Evolutionary conservation across 2,888 invertebrate species (phyloP).

Genomic region (Drosophila paranaensis): DNA sequence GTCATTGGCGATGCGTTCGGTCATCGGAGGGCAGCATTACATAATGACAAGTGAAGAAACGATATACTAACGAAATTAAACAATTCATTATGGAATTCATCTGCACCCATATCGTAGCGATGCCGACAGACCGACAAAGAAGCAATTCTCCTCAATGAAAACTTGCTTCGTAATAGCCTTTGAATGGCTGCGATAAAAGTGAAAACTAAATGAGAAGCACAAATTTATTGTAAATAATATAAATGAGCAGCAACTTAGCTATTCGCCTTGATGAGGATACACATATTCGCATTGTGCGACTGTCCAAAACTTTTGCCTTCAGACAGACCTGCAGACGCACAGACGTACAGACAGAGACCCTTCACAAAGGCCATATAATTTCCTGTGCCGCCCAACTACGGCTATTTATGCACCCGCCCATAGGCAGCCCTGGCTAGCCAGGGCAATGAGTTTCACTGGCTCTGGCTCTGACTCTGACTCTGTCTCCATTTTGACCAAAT

Average conservation of each 20-base stretch:
- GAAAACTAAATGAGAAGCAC: constrained; percentile 66
- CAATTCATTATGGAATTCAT: constrained; percentile 63
- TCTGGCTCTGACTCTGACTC: constrained; percentile 13
- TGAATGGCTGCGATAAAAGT: constrained; percentile 62
- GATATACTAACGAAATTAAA: constrained; percentile 45
- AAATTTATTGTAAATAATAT: constrained; percentile 60
- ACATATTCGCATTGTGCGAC: constrained; percentile 40
- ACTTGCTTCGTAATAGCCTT: constrained; percentile 61
- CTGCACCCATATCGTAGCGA: constrained; percentile 21
- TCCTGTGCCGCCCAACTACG: constrained; percentile 31
- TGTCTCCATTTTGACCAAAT: constrained; percentile 43
- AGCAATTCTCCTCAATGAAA: constrained; percentile 39
- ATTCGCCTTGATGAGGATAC: constrained; percentile 37
- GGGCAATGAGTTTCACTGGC: background rate
- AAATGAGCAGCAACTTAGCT: constrained; percentile 43
- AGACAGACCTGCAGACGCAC: constrained; percentile 5
- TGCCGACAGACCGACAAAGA: constrained; percentile 38
- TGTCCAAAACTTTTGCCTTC: constrained; percentile 41
- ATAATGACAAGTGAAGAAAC: constrained; percentile 53
- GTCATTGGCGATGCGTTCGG: constrained; percentile 32
- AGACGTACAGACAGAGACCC: background rate
- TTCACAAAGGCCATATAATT: constrained; percentile 53
- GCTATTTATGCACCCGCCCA: constrained; percentile 48
- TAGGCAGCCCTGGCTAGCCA: constrained; percentile 19
- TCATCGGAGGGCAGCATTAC: constrained; percentile 23